Evolutionary conservation across 2,113 vertebrate genomes (phyloP), one percentile per base, ranked within the genome.

Genomic region (Ciconia stormi): DNA sequence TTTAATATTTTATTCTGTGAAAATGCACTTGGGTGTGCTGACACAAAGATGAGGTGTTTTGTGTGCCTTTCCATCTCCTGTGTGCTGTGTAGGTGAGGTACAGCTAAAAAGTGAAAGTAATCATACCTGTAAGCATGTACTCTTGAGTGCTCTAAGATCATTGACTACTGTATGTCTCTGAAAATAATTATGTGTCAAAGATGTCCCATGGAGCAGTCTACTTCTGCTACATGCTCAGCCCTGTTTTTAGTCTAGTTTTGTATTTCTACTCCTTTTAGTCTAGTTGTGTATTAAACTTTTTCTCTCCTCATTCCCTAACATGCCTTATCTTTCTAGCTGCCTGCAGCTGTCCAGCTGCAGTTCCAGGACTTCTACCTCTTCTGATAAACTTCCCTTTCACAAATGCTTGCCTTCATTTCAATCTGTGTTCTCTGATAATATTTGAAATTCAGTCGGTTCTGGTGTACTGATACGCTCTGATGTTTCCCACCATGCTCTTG

Each of bases 301-400:
- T n/a, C 18, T 10, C 4, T 67, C 13, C 11, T 16, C 7, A 3
- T 72, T 93, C 13, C 8, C 2, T 5, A 23, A 1, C 3, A 13
- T 52, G 8, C 25, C 25, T 53, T 86, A 13, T 8, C 29, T 42
- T 90, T 55, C 17, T 23, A 59, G 1, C 25, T 72, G 15, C 46
- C 17, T 50, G 21, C 29, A 52, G 52, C 65, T 78, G 16, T 30
- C 29, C 30, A 58, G 44, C 27, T 77, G 23, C 21, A 30, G 8
- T 70, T 78, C 5, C 16, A 38, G 34, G 32, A 63, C 27, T 72
- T 50, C 6, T 36, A 0, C 25, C 4, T 82, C 25, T 84, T 76
- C 29, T 89, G 30, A 52, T 74, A 59, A 70, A 77, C 47, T 79
- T 73, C 7, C 3, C 42, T 93, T 69, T 73, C 21, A 30, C 42